These are phyloP conservation scores for Nasonovia ribisnigri DNA, from an alignment of 2,888 invertebrate species.

Conservation along the genomic window DNA sequence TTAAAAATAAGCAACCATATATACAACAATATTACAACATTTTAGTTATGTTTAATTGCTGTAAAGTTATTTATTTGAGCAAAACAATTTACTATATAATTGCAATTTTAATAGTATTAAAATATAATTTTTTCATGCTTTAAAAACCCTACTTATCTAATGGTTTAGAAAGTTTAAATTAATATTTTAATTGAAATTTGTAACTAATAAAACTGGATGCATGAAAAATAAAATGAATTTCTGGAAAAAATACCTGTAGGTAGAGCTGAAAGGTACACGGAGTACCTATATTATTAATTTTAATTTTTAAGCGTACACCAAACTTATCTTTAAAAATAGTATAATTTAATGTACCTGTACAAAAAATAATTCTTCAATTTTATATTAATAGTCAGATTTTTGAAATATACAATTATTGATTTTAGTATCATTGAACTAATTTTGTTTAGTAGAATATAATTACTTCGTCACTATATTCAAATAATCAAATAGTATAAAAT, in stretches of 20 bases:
- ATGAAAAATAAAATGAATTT: background rate
- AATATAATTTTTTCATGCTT: background rate
- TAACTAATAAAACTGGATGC: background rate
- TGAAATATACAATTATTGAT: background rate
- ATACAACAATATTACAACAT: background rate
- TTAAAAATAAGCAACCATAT: background rate
- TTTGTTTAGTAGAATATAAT: background rate
- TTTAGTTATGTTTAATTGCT: background rate
- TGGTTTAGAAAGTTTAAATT: constrained; percentile 1
- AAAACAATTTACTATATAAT: background rate
- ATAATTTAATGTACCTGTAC: background rate
- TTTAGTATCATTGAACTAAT: background rate
- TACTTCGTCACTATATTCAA: background rate
- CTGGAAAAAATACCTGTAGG: background rate
- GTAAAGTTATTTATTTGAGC: background rate
- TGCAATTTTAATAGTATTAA: background rate
- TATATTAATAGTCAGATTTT: background rate
- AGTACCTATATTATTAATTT: background rate
- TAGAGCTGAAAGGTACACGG: too few relatives aligned
- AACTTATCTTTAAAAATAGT: background rate
- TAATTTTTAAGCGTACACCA: background rate
- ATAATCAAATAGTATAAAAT: background rate
- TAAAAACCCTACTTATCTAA: background rate
- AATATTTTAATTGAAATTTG: background rate
- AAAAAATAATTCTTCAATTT: background rate